Base-by-base conservation (phyloP, 1,140 invertebrate species). In the Drosophila repletoides region DNA sequence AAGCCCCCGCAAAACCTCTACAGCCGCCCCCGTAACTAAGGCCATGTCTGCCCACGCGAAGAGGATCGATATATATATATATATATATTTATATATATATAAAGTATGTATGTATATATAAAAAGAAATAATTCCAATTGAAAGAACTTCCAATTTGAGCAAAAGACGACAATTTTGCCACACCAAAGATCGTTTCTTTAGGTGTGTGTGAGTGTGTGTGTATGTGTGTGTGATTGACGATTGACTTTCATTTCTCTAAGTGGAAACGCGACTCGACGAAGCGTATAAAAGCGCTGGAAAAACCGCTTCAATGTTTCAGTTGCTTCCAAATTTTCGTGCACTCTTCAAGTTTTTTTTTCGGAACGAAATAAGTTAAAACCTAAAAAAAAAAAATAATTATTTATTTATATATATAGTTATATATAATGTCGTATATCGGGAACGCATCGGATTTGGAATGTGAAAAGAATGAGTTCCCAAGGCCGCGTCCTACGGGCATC, bases 381-480 rank as follows among this genome's bases (percentile, higher is more conserved):
- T 5, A 43, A 29, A 34, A 7, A n/a, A 6, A 24, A 24, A 46
- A 26, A 28, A 6, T n/a, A 36, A 40, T n/a, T n/a, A n/a, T n/a
- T n/a, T n/a, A n/a, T n/a, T n/a, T n/a, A n/a, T n/a, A n/a, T n/a
- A n/a, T n/a, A n/a, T n/a, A 33, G 33, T 14, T 34, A 9, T 26
- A 10, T 1, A 58, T 34, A 15, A 90, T 90, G 89, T 88, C 88
- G 33, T 90, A 89, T 46, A 76, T 90, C 29, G 89, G 89, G 40
- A 90, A 89, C 64, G 76, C 87, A 41, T 90, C 89, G 22, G 89
- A 90, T 43, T 58, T 89, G 58, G 89, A 90, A 38, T 88, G 88
- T 64, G 89, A 90, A 72, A 90, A 90, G 72, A 83, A 74, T 17
- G 89, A 90, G 61, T 89, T 71, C 55, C 71, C 71, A 7, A 61